A percentile compares a stretch with the other conserved stretches of the same genome.
These are phyloP conservation scores for Listronotus bonariensis DNA, from an alignment of 1,140 invertebrate genomes.

Conservation along the genomic window DNA sequence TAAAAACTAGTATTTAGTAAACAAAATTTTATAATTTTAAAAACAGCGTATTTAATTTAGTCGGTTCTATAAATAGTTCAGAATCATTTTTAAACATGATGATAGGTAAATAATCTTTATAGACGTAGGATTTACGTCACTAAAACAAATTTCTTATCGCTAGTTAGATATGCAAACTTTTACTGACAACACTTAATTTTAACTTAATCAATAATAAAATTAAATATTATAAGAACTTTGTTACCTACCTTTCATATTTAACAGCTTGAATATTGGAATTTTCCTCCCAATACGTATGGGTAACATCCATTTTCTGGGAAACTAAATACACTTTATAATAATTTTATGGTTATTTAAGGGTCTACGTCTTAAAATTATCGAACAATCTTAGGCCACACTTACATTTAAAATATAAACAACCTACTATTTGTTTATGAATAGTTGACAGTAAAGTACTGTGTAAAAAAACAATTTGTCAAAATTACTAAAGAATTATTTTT, in stretches of 20 bases:
- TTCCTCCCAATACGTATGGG: constrained; percentile 45
- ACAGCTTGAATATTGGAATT: constrained; percentile 45
- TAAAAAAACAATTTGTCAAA: neutral
- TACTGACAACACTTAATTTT: neutral
- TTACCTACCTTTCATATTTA: constrained; percentile 46
- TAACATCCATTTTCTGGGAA: constrained; percentile 41
- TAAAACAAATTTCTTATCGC: constrained; percentile 23
- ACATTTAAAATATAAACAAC: neutral
- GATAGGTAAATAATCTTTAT: constrained; percentile 28
- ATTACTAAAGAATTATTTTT: neutral
- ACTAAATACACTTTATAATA: neutral
- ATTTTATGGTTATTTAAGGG: no score
- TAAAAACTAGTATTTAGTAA: no score
- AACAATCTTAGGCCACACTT: neutral
- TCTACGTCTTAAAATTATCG: no score
- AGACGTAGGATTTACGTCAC: constrained; percentile 40
- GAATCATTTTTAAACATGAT: constrained; percentile 31
- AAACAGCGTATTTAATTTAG: constrained; percentile 17
- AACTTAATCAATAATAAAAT: neutral
- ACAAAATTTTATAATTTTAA: neutral
- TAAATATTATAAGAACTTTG: neutral
- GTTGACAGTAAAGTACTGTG: constrained; percentile 30
- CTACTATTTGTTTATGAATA: constrained; percentile 30
- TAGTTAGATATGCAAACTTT: neutral
- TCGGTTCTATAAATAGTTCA: constrained; percentile 24